Percentiles rank a stretch among this genome's conserved stretches.
phyloP scores from a whole-genome alignment of 2,888 invertebrate genomes.

The Idaea dimidiata region DNA sequence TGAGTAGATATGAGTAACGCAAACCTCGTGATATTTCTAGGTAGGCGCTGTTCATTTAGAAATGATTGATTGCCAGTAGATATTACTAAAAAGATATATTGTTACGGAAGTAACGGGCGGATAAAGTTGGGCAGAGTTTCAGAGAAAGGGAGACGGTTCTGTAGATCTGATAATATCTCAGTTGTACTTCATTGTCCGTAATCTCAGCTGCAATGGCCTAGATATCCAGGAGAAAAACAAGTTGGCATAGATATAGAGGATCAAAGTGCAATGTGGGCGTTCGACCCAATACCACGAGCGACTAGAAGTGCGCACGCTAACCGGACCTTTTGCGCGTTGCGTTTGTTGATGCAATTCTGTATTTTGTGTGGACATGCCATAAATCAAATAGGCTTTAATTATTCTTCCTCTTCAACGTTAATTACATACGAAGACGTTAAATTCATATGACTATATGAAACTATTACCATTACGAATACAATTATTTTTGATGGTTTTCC shows the following conservation, averaged over 20 bases:
- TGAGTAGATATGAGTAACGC: background rate
- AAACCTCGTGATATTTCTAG: background rate
- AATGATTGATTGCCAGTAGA: background rate
- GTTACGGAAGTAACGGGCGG: background rate
- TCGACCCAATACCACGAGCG: conserved; percentile 73
- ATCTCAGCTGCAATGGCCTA: conserved; percentile 63
- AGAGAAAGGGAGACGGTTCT: conserved; percentile 32
- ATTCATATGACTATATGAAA: background rate
- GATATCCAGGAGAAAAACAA: conserved; percentile 72
- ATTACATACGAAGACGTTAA: conserved; percentile 23
- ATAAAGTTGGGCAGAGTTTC: conserved; percentile 8
- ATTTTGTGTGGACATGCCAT: conserved; percentile 43
- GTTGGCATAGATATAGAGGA: conserved; percentile 77
- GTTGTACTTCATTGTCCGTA: conserved; percentile 41
- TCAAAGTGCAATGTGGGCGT: conserved; percentile 79
- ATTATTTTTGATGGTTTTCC: too few relatives aligned
- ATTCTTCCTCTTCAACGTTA: conserved; percentile 33
- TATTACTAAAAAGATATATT: background rate
- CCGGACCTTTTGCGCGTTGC: conserved; percentile 58
- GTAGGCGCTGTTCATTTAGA: background rate
- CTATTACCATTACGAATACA: conserved; percentile 2
- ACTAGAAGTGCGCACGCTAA: conserved; percentile 62
- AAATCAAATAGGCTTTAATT: conserved; percentile 47
- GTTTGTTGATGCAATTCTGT: conserved; percentile 35
- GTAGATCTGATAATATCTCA: conserved; percentile 51